phyloP scores from a whole-genome alignment of 2,113 vertebrate genomes.

The Suricata suricatta region DNA sequence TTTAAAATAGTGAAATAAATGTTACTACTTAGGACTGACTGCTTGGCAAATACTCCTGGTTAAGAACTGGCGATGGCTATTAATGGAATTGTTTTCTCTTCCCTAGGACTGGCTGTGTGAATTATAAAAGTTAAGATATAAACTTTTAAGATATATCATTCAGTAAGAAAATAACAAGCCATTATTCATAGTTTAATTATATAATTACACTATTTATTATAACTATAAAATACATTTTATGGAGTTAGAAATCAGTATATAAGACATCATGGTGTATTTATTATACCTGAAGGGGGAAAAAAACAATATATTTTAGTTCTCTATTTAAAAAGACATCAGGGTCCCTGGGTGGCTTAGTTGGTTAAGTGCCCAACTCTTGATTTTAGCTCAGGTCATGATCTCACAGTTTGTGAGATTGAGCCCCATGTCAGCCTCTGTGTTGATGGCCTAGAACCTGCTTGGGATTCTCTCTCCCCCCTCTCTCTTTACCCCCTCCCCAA shows the following conservation, averaged over 20 bases:
- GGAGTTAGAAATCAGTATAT: neutral
- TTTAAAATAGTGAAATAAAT: neutral
- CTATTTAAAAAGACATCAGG: neutral
- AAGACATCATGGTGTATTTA: slow-evolving; percentile 2
- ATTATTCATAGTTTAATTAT: slow-evolving; percentile 19
- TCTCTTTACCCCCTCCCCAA: too few relatives aligned
- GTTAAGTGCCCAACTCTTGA: too few relatives aligned
- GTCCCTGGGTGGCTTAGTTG: too few relatives aligned
- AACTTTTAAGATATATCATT: neutral
- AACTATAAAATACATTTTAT: slow-evolving; percentile 5
- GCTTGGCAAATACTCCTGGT: neutral
- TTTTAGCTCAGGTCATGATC: too few relatives aligned
- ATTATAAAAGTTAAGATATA: slow-evolving; percentile 19
- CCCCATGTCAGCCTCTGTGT: too few relatives aligned
- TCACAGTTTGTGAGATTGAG: too few relatives aligned
- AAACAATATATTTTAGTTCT: neutral
- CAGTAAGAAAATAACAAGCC: neutral
- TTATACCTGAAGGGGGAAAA: neutral
- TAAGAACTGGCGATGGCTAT: neutral
- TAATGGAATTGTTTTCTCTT: neutral
- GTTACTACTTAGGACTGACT: neutral
- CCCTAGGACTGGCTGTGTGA: neutral
- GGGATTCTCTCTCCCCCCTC: too few relatives aligned
- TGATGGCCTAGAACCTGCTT: too few relatives aligned
- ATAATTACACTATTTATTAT: slow-evolving; percentile 6